Evolutionary conservation across 2,888 invertebrate genomes (phyloP).

Genomic region (Antheraea yamamai): DNA sequence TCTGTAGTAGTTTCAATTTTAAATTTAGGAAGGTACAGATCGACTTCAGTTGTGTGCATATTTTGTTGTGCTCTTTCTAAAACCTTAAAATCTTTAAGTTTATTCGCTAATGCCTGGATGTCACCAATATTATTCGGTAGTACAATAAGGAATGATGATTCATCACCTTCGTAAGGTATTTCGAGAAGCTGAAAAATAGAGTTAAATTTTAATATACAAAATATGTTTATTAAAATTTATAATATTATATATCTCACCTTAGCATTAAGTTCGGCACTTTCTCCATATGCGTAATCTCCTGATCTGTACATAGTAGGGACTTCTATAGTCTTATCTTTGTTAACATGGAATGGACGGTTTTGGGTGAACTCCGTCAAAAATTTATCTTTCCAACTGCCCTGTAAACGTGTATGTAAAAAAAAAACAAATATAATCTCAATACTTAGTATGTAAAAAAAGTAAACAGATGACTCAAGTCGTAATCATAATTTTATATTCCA

Average conservation of each 20-base stretch:
- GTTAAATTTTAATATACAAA: not conserved
- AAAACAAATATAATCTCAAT: not conserved
- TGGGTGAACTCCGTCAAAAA: constrained; percentile 83
- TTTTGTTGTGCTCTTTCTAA: constrained; percentile 65
- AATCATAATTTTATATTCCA: not conserved
- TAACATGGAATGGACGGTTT: constrained; percentile 84
- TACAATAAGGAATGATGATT: constrained; percentile 87
- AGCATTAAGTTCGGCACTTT: constrained; percentile 57
- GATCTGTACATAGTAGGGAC: constrained; percentile 86
- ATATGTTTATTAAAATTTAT: not conserved
- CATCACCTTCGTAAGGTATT: constrained; percentile 86
- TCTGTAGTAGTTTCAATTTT: constrained; percentile 87
- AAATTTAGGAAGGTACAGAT: constrained; percentile 88
- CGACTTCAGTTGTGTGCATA: constrained; percentile 77
- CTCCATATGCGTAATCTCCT: constrained; percentile 64
- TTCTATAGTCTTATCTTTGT: constrained; percentile 75
- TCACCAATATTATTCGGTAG: constrained; percentile 87
- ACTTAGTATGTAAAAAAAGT: not conserved
- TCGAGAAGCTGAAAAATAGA: constrained; percentile 82
- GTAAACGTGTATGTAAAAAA: constrained; percentile 21
- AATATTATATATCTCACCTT: constrained; percentile 44
- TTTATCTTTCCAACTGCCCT: constrained; percentile 85
- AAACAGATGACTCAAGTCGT: not conserved
- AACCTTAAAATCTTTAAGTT: constrained; percentile 72
- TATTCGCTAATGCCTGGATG: constrained; percentile 81